Evolutionary conservation across 2,888 invertebrate genomes (phyloP), one percentile per base, ranked within the genome.

Genomic region (Craniophora ligustri): DNA sequence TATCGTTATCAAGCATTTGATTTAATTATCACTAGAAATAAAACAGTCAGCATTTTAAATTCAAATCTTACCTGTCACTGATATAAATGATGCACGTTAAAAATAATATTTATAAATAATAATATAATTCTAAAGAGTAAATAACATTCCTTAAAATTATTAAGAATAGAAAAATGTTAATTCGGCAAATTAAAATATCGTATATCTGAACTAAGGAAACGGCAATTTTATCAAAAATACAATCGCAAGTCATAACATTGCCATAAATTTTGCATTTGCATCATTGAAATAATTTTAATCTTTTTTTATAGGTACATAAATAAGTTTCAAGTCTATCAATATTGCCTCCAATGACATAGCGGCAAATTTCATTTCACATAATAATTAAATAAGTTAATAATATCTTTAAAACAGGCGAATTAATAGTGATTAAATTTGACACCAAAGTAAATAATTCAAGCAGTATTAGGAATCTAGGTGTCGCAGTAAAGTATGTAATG

Each of bases 1-100:
- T 79, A 75, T 51, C 46, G 59, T 67, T 78, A 82, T 76, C 80
- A 83, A 85, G 82, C 82, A 81, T 76, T 76, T 81, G 81, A 79
- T 81, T 82, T 76, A 56, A 72, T 74, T 79, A 76, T 76, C 75
- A 76, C 76, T 78, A 72, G 45, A 83, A 85, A 82, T 76, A 75
- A 84, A 84, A 82, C 78, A 82, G 84, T 87, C 85, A 82, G 85
- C 67, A 67, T 76, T 80, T 84, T 79, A 76, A 82, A 84, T 84
- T 79, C 78, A 84, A 88, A 87, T 81, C 85, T 87, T 88, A 91
- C 82, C 85, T 89, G 91, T 90, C 91, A 91, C 91, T 91, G 91
- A 87, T 83, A 89, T 78, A 89, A 91, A 89, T 80, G 81, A 87
- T 91, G 79, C 86, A 87, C 88, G 78, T 78, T 87, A 86, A 79